Conservation (phyloP, 2,113 vertebrate genomes). For the Pungitius pungitius region DNA sequence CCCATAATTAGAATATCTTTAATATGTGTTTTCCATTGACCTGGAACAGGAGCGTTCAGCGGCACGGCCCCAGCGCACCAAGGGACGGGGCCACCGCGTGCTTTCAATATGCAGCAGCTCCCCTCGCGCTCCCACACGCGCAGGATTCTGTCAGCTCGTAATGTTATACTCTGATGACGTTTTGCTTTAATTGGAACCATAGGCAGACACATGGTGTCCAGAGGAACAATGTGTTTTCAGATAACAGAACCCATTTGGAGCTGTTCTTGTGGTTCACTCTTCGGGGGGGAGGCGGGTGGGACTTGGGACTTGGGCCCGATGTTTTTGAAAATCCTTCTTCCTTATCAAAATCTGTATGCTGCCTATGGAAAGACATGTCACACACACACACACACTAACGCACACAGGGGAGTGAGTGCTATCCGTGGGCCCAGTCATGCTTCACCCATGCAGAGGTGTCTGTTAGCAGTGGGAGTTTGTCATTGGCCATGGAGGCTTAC, state of each 20-base stretch:
- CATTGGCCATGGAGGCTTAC: conserved; percentile 69
- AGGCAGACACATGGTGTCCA: conserved; percentile 36
- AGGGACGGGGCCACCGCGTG: conserved; percentile 50
- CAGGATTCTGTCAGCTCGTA: conserved; percentile 23
- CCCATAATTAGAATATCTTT: conserved; percentile 26
- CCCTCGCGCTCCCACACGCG: conserved; percentile 9
- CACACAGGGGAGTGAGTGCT: conserved; percentile 26
- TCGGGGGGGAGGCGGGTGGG: conserved; percentile 19
- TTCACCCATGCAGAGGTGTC: conserved; percentile 69
- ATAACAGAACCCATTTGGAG: conserved; percentile 35
- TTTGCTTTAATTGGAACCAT: conserved; percentile 60
- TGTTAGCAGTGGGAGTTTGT: conserved; percentile 68
- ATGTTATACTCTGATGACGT: conserved; percentile 31
- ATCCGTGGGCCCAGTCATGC: conserved; percentile 59
- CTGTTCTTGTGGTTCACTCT: conserved; percentile 23
- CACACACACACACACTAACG: conserved; percentile 20
- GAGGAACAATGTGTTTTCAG: conserved; percentile 15
- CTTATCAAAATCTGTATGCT: conserved; percentile 42
- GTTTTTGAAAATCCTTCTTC: conserved; percentile 34
- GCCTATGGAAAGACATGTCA: conserved; percentile 15
- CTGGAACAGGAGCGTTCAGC: conserved; percentile 16
- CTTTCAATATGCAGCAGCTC: conserved; percentile 52
- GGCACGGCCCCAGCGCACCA: conserved; percentile 8
- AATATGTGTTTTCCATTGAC: conserved; percentile 36
- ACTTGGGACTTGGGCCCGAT: conserved; percentile 15